Base-by-base conservation (phyloP, 2,113 vertebrate species). In the Lontra canadensis region DNA sequence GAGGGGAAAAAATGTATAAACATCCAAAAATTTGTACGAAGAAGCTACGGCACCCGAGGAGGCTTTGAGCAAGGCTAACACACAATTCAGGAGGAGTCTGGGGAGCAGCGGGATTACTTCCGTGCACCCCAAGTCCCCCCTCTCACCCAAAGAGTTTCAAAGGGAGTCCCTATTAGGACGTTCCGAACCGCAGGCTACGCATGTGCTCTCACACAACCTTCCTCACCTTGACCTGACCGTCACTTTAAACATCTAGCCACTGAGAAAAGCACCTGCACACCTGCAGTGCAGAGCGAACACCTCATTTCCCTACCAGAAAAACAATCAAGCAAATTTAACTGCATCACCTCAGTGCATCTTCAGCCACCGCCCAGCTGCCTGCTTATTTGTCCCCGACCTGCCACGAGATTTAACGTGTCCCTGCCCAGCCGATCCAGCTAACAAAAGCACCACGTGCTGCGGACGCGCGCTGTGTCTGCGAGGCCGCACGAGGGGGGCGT, bases 241-340 rank as follows among this genome's bases (percentile, higher is more conserved):
- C 23, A 1, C 74, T 98, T 97, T 97, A 82, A 96, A 94, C 96
- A 97, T 15, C 96, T 78, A 93, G 96, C 61, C 42, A 94, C 96
- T 79, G 11, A 34, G 34, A 79, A 7, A 98, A 98, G 65, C 42
- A 78, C 93, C 88, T 52, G 44, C 98, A 76, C 85, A 96, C 95
- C 98, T 98, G 97, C 36, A 71, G 18, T 73, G 92, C 91, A 88
- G 93, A 89, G 52, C 97, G 92, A 93, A 86, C 82, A 57, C 94
- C 97, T 71, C 39, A 97, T 98, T 98, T 98, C 81, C 86, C 95
- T 97, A 88, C 95, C 94, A 95, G 89, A 98, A 98, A 97, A 98
- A 96, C 82, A 94, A 95, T 94, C 86, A 95, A 95, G 95, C 95
- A 94, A 85, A 98, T 98, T 98, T 98, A 98, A 98, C 97, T 92